These are phyloP conservation scores for Callospermophilus lateralis DNA, from an alignment of 2,113 vertebrate genomes.

Conservation along the genomic window DNA sequence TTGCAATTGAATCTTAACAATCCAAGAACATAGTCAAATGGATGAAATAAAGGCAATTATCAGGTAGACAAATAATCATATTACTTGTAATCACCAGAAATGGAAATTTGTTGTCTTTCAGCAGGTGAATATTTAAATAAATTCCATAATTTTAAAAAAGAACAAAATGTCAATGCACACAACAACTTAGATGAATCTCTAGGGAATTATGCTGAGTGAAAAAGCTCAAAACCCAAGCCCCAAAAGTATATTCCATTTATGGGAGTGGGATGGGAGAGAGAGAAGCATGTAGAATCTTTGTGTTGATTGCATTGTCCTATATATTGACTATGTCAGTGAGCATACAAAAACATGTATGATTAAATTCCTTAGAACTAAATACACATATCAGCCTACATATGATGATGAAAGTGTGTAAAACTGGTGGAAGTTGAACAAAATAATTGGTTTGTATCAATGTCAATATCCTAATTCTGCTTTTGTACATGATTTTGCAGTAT, in stretches of 20 bases:
- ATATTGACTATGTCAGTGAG: neutral
- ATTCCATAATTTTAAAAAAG: neutral
- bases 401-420: neutral
- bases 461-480: neutral
- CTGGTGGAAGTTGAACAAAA: slow-evolving; percentile 19
- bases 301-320: slow-evolving; percentile 6
- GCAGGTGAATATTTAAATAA: slow-evolving; percentile 3
- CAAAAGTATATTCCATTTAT: neutral
- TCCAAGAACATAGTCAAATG: neutral
- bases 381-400: neutral
- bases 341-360: neutral
- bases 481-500: neutral
- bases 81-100: neutral
- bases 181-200: neutral
- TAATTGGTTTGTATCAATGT: neutral
- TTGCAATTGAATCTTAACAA: neutral
- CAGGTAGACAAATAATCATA: neutral
- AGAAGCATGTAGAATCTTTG: neutral
- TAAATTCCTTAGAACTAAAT: slow-evolving; percentile 6
- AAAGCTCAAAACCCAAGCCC: neutral
- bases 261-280: neutral
- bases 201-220: neutral
- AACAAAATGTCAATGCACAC: neutral
- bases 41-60: neutral
- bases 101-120: neutral